These are phyloP conservation scores for Lepeophtheirus nordmannii DNA, from an alignment of 2,888 invertebrate species.

Conservation along the genomic window DNA sequence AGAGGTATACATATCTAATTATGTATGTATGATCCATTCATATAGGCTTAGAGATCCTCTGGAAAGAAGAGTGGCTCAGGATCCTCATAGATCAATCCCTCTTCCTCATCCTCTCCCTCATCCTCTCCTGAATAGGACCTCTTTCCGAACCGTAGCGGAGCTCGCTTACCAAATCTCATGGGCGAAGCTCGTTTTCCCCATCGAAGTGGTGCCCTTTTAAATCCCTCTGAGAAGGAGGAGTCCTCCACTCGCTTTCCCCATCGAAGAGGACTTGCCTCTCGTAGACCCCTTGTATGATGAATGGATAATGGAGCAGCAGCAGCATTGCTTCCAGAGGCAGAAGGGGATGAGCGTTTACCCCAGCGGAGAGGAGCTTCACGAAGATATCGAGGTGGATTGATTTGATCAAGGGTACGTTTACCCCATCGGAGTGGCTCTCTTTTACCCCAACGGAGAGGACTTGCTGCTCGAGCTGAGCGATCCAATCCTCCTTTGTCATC, in stretches of 20 bases:
- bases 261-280: conserved; percentile 7
- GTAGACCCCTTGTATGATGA: neutral
- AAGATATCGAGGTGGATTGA: neutral
- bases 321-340: no score
- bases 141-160: conserved; percentile 8
- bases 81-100: neutral
- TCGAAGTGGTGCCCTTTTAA: conserved; percentile 14
- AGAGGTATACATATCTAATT: no score
- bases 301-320: no score
- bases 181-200: conserved; percentile 19
- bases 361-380: conserved; percentile 15
- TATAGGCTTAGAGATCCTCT: conserved; percentile 27
- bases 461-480: neutral
- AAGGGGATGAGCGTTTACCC: conserved; percentile 3
- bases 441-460: conserved; percentile 7
- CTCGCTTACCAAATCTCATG: conserved; percentile 9
- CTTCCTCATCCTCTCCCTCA: neutral
- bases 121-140: neutral
- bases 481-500: neutral
- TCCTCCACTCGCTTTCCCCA: conserved; percentile 12
- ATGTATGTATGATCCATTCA: no score
- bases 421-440: conserved; percentile 13
- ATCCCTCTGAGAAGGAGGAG: neutral
- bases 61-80: neutral
- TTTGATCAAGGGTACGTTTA: neutral